phyloP scores from a whole-genome alignment of 2,888 invertebrate genomes.

The Octonoba sinensis region DNA sequence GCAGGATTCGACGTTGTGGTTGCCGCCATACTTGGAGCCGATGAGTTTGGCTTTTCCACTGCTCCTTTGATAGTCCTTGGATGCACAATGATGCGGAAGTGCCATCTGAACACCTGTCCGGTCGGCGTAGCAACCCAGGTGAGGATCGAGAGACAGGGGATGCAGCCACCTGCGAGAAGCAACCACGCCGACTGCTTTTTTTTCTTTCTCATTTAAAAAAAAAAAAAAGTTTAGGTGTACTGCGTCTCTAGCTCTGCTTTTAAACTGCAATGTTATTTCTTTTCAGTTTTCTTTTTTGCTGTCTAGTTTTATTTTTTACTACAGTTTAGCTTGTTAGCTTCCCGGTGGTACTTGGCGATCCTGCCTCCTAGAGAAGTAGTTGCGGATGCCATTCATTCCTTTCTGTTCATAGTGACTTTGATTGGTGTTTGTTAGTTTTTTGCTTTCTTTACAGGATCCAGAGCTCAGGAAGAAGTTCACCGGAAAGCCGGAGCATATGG shows the following conservation, averaged over 20 bases:
- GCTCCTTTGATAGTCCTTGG: slow-evolving; percentile 97
- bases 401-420: slow-evolving; percentile 2
- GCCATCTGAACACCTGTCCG: slow-evolving; percentile 98
- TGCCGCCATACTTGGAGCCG: slow-evolving; percentile 95
- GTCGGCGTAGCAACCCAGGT: slow-evolving; percentile 97
- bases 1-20: slow-evolving; percentile 93
- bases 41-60: slow-evolving; percentile 98
- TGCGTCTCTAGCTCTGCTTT: slow-evolving; percentile 43
- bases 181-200: slow-evolving; percentile 20
- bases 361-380: slow-evolving; percentile 34
- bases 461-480: slow-evolving; percentile 94
- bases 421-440: slow-evolving; percentile 33
- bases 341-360: neutral
- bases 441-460: slow-evolving; percentile 79
- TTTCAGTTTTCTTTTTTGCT: slow-evolving; percentile 36
- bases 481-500: slow-evolving; percentile 96
- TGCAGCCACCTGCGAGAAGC: slow-evolving; percentile 10
- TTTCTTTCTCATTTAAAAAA: slow-evolving; percentile 16
- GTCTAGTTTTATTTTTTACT: slow-evolving; percentile 24
- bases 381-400: slow-evolving; percentile 3
- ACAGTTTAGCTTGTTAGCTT: slow-evolving; percentile 27
- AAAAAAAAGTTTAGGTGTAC: slow-evolving; percentile 35
- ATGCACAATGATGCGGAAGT: slow-evolving; percentile 99
- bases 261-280: slow-evolving; percentile 49
- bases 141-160: slow-evolving; percentile 11